Conservation (phyloP, 2,113 vertebrate species). For the Platichthys flesus region DNA sequence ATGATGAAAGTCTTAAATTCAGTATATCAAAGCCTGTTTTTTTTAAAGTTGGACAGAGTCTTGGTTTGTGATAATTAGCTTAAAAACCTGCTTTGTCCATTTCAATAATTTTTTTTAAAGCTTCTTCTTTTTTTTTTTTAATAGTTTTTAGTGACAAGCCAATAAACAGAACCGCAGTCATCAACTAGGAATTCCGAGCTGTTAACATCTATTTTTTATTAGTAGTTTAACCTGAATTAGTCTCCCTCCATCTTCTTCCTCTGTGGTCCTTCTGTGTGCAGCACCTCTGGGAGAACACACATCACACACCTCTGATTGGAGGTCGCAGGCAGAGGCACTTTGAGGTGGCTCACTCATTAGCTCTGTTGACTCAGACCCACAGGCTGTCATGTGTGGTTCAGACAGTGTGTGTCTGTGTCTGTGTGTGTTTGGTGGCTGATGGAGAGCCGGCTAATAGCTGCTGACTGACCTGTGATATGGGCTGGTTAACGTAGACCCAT, state of each 20-base stretch:
- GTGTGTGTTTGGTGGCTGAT: slow-evolving; percentile 5
- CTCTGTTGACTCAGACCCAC: slow-evolving; percentile 61
- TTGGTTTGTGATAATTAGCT: slow-evolving; percentile 37
- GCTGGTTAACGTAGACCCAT: slow-evolving; percentile 90
- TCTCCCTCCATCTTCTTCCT: slow-evolving; percentile 21
- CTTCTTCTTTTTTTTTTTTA: slow-evolving; percentile 11
- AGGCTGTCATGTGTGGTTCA: slow-evolving; percentile 11
- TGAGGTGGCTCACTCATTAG: slow-evolving; percentile 61
- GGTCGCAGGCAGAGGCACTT: slow-evolving; percentile 41
- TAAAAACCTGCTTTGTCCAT: slow-evolving; percentile 15
- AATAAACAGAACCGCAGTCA: slow-evolving; percentile 6
- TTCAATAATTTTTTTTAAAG: neutral
- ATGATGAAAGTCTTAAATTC: slow-evolving; percentile 22
- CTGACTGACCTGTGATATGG: slow-evolving; percentile 85
- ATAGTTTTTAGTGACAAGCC: slow-evolving; percentile 5
- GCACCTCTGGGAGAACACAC: slow-evolving; percentile 44
- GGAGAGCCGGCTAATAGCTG: slow-evolving; percentile 6
- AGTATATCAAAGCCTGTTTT: slow-evolving; percentile 28
- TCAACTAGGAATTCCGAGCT: slow-evolving; percentile 30
- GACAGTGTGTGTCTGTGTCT: neutral
- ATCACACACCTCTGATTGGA: slow-evolving; percentile 15
- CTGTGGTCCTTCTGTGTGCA: slow-evolving; percentile 36
- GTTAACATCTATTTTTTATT: slow-evolving; percentile 47
- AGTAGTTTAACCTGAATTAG: slow-evolving; percentile 47
- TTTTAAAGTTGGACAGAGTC: neutral